A percentile compares a stretch with the other conserved stretches of the same genome.
Evolutionary conservation across 2,113 vertebrate species (phyloP).

Genomic region (Charadrius vociferus): DNA sequence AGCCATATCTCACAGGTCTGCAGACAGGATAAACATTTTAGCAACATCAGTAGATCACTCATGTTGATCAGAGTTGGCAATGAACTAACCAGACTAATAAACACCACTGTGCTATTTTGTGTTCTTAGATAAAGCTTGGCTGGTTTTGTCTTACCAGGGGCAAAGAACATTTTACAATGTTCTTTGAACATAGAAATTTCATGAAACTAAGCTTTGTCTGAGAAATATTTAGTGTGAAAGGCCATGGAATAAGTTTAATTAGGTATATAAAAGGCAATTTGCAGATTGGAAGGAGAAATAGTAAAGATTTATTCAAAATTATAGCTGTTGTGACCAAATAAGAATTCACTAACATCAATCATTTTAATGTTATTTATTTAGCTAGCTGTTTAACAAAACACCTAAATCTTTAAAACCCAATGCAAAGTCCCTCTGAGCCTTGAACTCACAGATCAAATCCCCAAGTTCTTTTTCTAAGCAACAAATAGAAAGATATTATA

Average conservation of each 20-base stretch:
- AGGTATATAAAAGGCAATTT: background rate
- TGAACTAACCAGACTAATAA: background rate
- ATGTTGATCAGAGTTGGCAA: background rate
- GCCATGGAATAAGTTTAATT: background rate
- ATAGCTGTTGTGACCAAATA: background rate
- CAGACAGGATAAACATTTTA: background rate
- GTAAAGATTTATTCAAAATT: background rate
- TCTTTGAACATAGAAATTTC: background rate
- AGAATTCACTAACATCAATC: background rate
- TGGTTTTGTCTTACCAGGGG: background rate
- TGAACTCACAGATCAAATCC: background rate
- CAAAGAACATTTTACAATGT: background rate
- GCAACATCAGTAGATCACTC: background rate
- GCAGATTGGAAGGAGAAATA: background rate
- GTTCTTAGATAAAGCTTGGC: background rate
- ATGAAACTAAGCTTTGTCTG: background rate
- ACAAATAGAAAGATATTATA: background rate
- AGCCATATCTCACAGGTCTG: background rate
- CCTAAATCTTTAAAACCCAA: background rate
- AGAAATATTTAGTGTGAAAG: background rate
- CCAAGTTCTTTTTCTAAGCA: background rate
- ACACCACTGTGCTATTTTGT: background rate
- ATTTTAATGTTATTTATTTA: background rate
- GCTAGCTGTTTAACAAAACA: background rate
- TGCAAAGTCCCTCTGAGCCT: background rate